Evolutionary conservation across 2,888 invertebrate species (phyloP), one percentile per base, ranked within the genome.

Genomic region (Elysia crispata): DNA sequence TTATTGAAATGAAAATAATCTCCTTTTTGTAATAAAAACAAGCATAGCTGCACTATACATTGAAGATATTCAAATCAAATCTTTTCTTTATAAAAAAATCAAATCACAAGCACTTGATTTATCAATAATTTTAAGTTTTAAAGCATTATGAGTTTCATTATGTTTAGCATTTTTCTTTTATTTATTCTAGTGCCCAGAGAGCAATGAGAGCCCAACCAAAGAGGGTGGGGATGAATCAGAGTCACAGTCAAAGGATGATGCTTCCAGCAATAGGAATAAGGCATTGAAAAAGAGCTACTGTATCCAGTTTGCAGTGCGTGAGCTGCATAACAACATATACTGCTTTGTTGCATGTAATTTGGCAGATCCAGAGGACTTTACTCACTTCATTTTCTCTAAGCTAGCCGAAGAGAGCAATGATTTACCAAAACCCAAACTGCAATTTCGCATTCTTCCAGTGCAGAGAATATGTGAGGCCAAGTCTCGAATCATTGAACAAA

Each of bases 391-490:
- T 3, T 60, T 80, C 62, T 20, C 23, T 50, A 70, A 76, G 33
- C 3, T 80, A 23, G 60, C 80, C 41, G 76, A 64, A 6, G 54
- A 66, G 1, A 54, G 5, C 41, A 3, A 33, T 11, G 50, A 72
- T 18, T 5, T 23, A n/a, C 69, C 41, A 57, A 23, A 23, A 15
- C 30, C 80, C 20, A 70, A 76, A 49, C 70, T 76, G 23, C 72
- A 76, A 23, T 49, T 76, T 8, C n/a, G 80, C 28, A 66, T 76
- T 31, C 72, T 80, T 76, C 80, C 80, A 62, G 80, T 80, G 31
- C 69, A 72, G 31, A 76, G n/a, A 23, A 33, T 77, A 28, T 72
- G 76, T 72, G 66, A 69, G 25, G 70, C 76, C 30, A 70, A 69
- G 1, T 64, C 76, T 28, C 75, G 31, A 49, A 72, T 62, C 25